These are phyloP conservation scores for Ectemnius cavifrons DNA, from an alignment of 2,888 invertebrate genomes.

Conservation along the genomic window DNA sequence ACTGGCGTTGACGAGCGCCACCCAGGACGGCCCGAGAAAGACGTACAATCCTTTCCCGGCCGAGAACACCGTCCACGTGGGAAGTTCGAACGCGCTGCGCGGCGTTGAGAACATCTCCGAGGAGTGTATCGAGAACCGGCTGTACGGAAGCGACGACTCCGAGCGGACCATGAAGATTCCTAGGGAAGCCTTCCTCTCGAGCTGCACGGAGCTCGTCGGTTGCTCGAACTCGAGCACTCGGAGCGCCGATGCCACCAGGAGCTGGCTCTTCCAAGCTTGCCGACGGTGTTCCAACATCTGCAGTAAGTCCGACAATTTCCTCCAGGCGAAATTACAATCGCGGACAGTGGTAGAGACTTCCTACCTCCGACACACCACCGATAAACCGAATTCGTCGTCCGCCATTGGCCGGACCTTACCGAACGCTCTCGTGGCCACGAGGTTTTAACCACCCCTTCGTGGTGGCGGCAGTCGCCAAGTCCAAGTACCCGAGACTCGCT, in stretches of 20 bases:
- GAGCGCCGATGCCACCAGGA: constrained; percentile 3
- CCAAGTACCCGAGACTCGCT: too few relatives aligned
- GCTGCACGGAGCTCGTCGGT: constrained; percentile 36
- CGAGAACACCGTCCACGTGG: neutral
- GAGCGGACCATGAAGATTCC: constrained; percentile 6
- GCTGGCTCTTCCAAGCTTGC: constrained; percentile 39
- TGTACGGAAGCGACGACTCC: neutral
- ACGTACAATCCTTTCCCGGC: constrained; percentile 4
- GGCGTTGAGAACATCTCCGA: neutral
- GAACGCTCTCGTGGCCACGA: too few relatives aligned
- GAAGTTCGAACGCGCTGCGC: neutral
- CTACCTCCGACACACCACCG: too few relatives aligned
- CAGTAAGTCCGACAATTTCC: constrained; percentile 46
- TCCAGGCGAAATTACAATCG: neutral
- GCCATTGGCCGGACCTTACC: too few relatives aligned
- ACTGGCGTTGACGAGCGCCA: constrained; percentile 28
- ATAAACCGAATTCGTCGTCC: too few relatives aligned
- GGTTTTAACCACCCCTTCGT: too few relatives aligned
- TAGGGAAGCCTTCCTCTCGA: constrained; percentile 25
- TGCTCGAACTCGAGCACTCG: constrained; percentile 11
- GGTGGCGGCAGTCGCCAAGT: too few relatives aligned
- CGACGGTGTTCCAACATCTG: constrained; percentile 39
- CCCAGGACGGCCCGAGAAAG: constrained; percentile 10
- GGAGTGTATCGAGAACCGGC: constrained; percentile 10
- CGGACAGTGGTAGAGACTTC: neutral